Evolutionary conservation across 2,113 vertebrate species (phyloP).

Genomic region (Merops nubicus): DNA sequence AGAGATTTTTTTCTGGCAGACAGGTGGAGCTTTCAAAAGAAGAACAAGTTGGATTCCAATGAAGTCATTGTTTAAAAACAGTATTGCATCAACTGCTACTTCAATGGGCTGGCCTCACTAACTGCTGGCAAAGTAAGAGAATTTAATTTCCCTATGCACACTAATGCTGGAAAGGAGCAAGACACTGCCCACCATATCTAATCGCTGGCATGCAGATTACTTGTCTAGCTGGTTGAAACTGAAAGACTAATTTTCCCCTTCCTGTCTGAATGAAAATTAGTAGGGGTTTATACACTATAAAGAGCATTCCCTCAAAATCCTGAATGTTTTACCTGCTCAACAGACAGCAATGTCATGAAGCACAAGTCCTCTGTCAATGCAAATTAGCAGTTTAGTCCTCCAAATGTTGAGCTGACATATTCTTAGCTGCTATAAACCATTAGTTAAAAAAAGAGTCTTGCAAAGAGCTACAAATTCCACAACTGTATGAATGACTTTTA

Average conservation of each 20-base stretch:
- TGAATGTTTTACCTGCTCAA: neutral
- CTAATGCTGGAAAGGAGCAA: neutral
- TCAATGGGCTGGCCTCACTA: neutral
- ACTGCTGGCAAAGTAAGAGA: neutral
- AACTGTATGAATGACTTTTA: neutral
- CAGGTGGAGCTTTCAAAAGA: neutral
- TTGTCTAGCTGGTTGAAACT: neutral
- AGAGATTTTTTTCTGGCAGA: neutral
- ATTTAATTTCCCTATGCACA: neutral
- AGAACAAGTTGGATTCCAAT: neutral
- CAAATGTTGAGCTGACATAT: neutral
- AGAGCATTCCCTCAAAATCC: neutral
- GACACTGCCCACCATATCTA: neutral
- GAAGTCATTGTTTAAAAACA: neutral
- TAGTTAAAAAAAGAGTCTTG: neutral
- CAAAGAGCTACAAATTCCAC: neutral
- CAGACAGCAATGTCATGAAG: neutral
- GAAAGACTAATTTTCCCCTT: neutral
- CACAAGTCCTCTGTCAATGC: neutral
- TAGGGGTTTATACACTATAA: neutral
- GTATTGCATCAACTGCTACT: neutral
- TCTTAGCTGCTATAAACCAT: neutral
- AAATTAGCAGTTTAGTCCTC: neutral
- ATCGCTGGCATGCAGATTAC: neutral
- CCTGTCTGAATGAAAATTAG: neutral